Conservation (phyloP, 1,140 invertebrate genomes). For the Eumeta japonica region DNA sequence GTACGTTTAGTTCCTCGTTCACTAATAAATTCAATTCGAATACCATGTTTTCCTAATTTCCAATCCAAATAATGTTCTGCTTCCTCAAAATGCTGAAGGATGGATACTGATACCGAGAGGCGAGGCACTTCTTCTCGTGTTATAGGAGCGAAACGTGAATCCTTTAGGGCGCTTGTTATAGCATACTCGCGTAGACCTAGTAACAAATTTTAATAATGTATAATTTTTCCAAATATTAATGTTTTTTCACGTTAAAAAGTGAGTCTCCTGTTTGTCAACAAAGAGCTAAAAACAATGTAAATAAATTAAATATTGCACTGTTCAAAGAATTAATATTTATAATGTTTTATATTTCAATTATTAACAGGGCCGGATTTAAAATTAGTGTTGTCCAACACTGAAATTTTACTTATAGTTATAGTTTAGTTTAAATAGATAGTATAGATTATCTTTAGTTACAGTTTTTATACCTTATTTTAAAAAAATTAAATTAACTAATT, state of each 20-base stretch:
- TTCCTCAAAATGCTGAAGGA: conserved; percentile 90
- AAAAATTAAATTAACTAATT: too few species aligned
- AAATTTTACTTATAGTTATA: too few species aligned
- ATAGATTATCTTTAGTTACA: too few species aligned
- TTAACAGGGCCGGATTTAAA: too few species aligned
- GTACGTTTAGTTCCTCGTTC: conserved; percentile 93
- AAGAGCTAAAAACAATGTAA: background rate
- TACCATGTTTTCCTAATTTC: conserved; percentile 96
- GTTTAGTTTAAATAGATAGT: too few species aligned
- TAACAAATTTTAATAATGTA: background rate
- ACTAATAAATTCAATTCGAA: conserved; percentile 95
- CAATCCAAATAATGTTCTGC: conserved; percentile 94
- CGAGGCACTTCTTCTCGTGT: conserved; percentile 88
- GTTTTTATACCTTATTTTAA: too few species aligned
- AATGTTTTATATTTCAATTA: too few species aligned
- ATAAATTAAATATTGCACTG: too few species aligned
- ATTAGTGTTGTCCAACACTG: too few species aligned
- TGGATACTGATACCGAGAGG: conserved; percentile 93
- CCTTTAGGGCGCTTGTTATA: conserved; percentile 95
- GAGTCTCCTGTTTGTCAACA: background rate
- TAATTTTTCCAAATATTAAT: too few species aligned
- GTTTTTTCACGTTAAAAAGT: too few species aligned
- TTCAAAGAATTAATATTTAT: too few species aligned
- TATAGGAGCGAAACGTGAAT: conserved; percentile 95
- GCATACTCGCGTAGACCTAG: conserved; percentile 92